Conservation (phyloP, 1,140 invertebrate genomes). For the Drosophila biarmipes region DNA sequence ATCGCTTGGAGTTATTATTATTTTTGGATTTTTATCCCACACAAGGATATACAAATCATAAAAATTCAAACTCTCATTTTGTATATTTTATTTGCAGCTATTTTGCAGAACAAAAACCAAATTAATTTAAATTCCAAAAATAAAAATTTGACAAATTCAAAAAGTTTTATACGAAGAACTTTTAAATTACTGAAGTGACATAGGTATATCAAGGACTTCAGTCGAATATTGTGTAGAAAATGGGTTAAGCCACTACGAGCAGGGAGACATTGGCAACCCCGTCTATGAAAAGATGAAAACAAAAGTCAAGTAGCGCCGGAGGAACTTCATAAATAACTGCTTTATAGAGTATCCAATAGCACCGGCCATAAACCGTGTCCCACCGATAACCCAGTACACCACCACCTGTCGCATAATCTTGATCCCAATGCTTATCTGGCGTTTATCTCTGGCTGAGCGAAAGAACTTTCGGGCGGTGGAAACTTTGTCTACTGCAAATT, state of each 20-base stretch:
- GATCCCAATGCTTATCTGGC: slow-evolving; percentile 74
- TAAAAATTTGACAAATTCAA: no score
- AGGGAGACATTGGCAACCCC: slow-evolving; percentile 30
- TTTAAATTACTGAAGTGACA: neutral
- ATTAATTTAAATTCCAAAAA: no score
- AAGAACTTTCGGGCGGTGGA: slow-evolving; percentile 2
- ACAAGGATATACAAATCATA: no score
- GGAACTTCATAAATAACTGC: slow-evolving; percentile 55
- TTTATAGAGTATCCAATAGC: slow-evolving; percentile 75
- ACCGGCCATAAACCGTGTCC: slow-evolving; percentile 49
- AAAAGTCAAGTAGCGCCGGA: slow-evolving; percentile 53
- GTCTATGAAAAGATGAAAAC: slow-evolving; percentile 32
- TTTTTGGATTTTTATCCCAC: no score
- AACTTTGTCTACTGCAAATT: slow-evolving; percentile 67
- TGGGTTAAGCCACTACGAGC: slow-evolving; percentile 9
- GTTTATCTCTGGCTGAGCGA: slow-evolving; percentile 53
- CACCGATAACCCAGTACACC: slow-evolving; percentile 53
- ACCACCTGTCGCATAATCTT: slow-evolving; percentile 46
- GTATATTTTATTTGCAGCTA: no score
- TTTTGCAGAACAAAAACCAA: no score
- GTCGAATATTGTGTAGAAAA: neutral
- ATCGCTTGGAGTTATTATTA: no score
- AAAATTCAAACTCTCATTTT: no score
- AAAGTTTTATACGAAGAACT: no score
- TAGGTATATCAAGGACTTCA: neutral